phyloP scores from a whole-genome alignment of 1,140 invertebrate species.

The Phocides pigmalion region DNA sequence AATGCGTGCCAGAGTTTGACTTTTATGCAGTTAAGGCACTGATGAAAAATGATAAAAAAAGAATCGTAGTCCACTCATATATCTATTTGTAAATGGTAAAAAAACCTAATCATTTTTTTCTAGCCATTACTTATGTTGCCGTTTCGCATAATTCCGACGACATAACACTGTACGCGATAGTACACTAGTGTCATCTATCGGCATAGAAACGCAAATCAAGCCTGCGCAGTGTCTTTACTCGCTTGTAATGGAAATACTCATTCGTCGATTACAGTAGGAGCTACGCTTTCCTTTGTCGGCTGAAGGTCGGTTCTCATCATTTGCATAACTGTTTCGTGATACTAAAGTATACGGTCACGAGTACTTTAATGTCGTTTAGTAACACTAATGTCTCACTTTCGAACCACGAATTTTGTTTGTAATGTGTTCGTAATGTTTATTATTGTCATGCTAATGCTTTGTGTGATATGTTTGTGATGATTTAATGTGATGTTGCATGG shows the following conservation, averaged over 20 bases:
- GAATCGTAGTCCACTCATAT: too few species aligned
- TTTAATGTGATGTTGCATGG: constrained; percentile 1
- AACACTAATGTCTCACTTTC: constrained; percentile 33
- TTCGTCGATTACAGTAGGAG: constrained; percentile 28
- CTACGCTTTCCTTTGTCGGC: constrained; percentile 32
- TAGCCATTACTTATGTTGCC: neutral
- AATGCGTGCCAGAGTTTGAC: too few species aligned
- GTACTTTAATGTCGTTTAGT: constrained; percentile 27
- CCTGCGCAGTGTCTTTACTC: constrained; percentile 13
- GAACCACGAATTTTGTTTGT: constrained; percentile 32
- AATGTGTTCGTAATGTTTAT: constrained; percentile 34
- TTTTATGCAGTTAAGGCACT: too few species aligned
- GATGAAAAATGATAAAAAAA: too few species aligned
- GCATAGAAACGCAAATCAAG: neutral
- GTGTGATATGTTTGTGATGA: constrained; percentile 17
- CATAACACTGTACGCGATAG: neutral
- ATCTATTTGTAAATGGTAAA: too few species aligned
- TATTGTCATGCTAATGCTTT: constrained; percentile 32
- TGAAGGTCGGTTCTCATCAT: constrained; percentile 33
- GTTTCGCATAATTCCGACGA: neutral
- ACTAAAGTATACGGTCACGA: constrained; percentile 30
- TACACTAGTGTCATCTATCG: constrained; percentile 16
- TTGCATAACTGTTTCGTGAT: constrained; percentile 33
- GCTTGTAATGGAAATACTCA: constrained; percentile 25
- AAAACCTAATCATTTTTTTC: too few species aligned